Base-by-base conservation (phyloP, 30 jellyfish, hydroid and myxozoan species). In the Pelagia noctiluca region DNA sequence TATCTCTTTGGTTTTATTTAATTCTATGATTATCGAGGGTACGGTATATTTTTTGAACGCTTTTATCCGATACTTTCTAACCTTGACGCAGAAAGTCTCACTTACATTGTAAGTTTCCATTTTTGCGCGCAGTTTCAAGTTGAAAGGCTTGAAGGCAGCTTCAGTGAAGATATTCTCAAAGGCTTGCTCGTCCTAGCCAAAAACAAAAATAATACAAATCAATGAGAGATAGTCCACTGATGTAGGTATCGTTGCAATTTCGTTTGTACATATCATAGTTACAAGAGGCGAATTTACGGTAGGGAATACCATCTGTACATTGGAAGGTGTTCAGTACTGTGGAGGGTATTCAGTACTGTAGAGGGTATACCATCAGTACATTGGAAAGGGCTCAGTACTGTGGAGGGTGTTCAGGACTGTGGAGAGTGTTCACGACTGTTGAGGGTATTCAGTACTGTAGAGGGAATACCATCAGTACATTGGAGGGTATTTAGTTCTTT, bases 81-180 rank as follows among this genome's bases (percentile, higher is more conserved):
- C n/a, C n/a, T n/a, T n/a, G n/a, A n/a, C n/a, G n/a, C n/a, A n/a
- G n/a, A n/a, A n/a, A n/a, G n/a, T n/a, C n/a, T 13, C 16, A 81
- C 96, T 35, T 80, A 95, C 99, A 70, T 96, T 96, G 78, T 90
- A 96, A n/a, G 94, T 73, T 32, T 96, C 99, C 86, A 90, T 88
- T 69, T 96, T 96, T 2, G 98, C 98, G 13, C 99, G 98, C 53
- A 96, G 49, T 82, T 80, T 91, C 79, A 96, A 64, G 69, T 34
- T 76, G 81, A 49, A 86, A 5, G 89, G 84, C 49, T 82, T 84
- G 94, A 96, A 91, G 35, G 88, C 50, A 30, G 97, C 98, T 46
- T 77, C 92, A 12, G 76, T 29, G 63, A 96, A 86, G 0, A 87
- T 62, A 46, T 68, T 82, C 19, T 96, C 97, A 68, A 63, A 96